Percentiles rank a stretch among this genome's conserved stretches.
phyloP scores from a whole-genome alignment of 2,113 vertebrate genomes.

The Macrotus californicus region DNA sequence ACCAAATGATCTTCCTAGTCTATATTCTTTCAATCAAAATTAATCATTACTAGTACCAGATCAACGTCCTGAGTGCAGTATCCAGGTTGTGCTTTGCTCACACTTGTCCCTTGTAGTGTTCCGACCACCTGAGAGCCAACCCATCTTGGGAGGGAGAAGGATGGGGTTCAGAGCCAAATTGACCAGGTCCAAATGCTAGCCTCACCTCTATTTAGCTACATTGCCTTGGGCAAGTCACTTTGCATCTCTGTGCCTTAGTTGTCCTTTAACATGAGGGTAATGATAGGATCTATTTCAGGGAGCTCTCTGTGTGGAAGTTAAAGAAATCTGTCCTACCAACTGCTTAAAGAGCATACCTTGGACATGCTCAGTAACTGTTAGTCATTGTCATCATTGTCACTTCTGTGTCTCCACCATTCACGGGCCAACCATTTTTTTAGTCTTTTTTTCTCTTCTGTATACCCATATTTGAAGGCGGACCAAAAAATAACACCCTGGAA shows the following conservation, averaged over 20 bases:
- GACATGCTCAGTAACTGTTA: background rate
- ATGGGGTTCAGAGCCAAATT: background rate
- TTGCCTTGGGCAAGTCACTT: background rate
- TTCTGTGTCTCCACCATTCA: background rate
- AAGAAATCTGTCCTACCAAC: background rate
- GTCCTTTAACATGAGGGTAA: background rate
- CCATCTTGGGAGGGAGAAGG: background rate
- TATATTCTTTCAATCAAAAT: background rate
- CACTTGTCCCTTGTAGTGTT: background rate
- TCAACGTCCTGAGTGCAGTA: background rate
- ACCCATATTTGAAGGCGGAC: background rate
- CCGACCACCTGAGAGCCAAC: too few species aligned
- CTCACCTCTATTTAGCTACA: background rate
- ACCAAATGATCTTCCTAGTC: background rate
- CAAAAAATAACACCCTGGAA: too few species aligned
- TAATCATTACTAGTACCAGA: background rate
- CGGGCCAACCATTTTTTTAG: background rate
- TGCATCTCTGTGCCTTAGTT: background rate
- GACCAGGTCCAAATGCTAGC: background rate
- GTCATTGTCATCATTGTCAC: background rate
- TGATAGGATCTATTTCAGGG: background rate
- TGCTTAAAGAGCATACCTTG: background rate
- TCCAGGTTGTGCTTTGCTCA: background rate
- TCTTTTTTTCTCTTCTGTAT: background rate
- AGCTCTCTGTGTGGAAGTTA: background rate